These are phyloP conservation scores for Zaprionus ghesquierei DNA, from an alignment of 1,140 invertebrate species.

Conservation along the genomic window DNA sequence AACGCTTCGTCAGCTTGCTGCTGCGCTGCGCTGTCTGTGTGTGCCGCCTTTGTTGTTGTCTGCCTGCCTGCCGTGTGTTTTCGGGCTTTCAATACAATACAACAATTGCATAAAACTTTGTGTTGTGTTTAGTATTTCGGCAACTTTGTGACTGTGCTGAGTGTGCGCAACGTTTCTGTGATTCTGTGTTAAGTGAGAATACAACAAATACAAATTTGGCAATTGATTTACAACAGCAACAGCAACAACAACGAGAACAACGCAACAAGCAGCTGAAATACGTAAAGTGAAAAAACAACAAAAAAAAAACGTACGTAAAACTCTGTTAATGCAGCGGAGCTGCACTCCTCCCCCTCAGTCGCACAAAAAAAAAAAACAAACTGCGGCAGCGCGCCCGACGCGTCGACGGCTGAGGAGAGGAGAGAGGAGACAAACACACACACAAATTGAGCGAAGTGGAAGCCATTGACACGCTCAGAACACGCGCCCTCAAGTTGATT, in stretches of 20 bases:
- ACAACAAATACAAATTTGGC: neutral
- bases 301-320: neutral
- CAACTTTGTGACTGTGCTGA: conserved; percentile 75
- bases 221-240: neutral
- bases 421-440: neutral
- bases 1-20: conserved; percentile 38
- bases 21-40: conserved; percentile 3
- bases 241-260: neutral
- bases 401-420: too few relatives aligned
- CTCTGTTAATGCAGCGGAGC: neutral
- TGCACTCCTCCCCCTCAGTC: neutral
- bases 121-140: conserved; percentile 73
- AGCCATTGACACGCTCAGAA: conserved; percentile 39
- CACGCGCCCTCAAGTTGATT: conserved; percentile 38
- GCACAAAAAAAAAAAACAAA: neutral
- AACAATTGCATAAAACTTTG: conserved; percentile 76
- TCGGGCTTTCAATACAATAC: conserved; percentile 50
- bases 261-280: neutral
- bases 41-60: conserved; percentile 37
- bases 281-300: neutral
- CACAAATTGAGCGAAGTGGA: conserved; percentile 4
- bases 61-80: conserved; percentile 36
- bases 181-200: conserved; percentile 34
- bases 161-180: conserved; percentile 59
- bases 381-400: neutral